A percentile compares a stretch with the other conserved stretches of the same genome.
These are phyloP conservation scores for Hermaeophaga mercurialis DNA, from an alignment of 2,888 invertebrate genomes.

Conservation along the genomic window DNA sequence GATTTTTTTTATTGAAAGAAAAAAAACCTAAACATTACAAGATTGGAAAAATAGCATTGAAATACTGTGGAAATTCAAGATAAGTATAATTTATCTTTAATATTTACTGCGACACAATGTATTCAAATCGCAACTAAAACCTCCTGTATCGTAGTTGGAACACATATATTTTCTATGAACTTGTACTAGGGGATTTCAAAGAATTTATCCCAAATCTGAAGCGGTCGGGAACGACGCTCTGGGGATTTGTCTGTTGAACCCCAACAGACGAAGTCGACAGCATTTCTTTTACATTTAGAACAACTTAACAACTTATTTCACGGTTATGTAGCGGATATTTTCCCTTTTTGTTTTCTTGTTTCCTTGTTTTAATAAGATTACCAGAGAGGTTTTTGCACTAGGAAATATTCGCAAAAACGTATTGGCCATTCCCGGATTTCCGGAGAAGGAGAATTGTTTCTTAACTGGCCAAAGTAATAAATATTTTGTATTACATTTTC, in stretches of 20 bases:
- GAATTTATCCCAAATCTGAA: slow-evolving; percentile 32
- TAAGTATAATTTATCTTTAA: no score
- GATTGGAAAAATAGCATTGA: no score
- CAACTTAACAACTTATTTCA: slow-evolving; percentile 41
- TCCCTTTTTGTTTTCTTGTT: slow-evolving; percentile 11
- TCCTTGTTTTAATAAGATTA: slow-evolving; percentile 13
- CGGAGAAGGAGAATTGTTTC: no score
- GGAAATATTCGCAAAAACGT: background rate
- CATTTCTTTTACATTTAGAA: slow-evolving; percentile 49
- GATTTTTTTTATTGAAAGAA: no score
- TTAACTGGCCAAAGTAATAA: no score
- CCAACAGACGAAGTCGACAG: slow-evolving; percentile 48
- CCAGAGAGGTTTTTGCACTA: background rate
- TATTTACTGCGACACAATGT: no score
- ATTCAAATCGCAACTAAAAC: no score
- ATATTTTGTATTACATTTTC: no score
- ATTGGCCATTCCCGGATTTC: no score
- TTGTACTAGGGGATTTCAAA: slow-evolving; percentile 33
- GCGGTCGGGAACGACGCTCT: slow-evolving; percentile 44
- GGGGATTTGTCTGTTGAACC: slow-evolving; percentile 49
- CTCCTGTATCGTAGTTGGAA: slow-evolving; percentile 3
- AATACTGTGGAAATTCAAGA: no score
- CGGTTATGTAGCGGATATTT: slow-evolving; percentile 31
- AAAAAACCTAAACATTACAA: no score
- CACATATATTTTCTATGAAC: slow-evolving; percentile 35